phyloP scores from a whole-genome alignment of 1,140 invertebrate genomes.

The Araneus ventricosus region DNA sequence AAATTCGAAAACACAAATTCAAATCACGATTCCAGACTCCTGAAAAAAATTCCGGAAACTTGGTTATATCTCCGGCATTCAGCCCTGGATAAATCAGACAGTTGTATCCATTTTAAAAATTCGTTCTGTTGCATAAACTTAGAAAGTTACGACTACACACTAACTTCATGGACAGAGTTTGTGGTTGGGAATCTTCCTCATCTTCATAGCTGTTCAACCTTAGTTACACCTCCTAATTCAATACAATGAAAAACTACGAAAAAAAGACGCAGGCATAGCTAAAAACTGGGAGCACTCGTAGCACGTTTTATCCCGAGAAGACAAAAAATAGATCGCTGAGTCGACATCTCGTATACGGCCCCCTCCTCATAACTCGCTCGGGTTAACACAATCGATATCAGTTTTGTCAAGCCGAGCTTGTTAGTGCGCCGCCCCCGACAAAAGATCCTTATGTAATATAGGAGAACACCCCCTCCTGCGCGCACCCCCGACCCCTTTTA shows the following conservation, averaged over 20 bases:
- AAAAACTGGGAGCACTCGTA: not conserved
- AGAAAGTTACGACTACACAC: no score
- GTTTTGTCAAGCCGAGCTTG: slow-evolving; percentile 71
- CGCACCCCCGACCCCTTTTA: not conserved
- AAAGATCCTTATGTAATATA: slow-evolving; percentile 74
- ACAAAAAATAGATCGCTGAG: not conserved
- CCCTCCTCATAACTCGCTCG: slow-evolving; percentile 40
- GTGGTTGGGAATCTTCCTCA: no score
- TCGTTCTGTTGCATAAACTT: no score
- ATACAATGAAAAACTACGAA: not conserved
- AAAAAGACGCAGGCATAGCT: not conserved
- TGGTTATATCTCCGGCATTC: no score
- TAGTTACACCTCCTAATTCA: no score
- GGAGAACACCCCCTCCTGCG: not conserved
- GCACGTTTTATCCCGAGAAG: not conserved
- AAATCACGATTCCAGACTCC: no score
- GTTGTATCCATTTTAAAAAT: no score
- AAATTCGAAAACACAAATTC: no score
- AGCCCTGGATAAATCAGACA: no score
- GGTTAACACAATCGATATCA: slow-evolving; percentile 72
- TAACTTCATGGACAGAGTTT: no score
- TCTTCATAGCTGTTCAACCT: no score
- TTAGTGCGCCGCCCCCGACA: slow-evolving; percentile 64
- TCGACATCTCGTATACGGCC: slow-evolving; percentile 1
- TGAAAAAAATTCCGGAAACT: no score